A percentile compares a stretch with the other conserved stretches of the same genome.
phyloP scores from a whole-genome alignment of 1,140 invertebrate species.

The Drosophila baimaii region DNA sequence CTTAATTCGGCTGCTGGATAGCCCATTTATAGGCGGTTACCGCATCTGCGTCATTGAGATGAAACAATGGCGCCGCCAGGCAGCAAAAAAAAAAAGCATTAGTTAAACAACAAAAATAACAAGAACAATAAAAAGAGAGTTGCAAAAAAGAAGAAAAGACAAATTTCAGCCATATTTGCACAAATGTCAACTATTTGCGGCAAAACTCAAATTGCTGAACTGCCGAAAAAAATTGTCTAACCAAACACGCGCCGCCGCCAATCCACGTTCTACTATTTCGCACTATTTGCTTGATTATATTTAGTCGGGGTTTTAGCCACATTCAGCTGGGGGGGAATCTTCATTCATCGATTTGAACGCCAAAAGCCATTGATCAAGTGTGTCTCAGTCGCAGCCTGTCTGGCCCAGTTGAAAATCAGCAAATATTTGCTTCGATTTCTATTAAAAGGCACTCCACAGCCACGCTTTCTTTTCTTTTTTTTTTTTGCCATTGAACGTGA shows the following conservation, averaged over 20 bases:
- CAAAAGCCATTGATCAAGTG: slow-evolving; percentile 17
- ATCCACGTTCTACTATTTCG: too few relatives aligned
- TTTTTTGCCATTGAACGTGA: slow-evolving; percentile 22
- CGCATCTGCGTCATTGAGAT: slow-evolving; percentile 38
- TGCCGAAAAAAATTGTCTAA: neutral
- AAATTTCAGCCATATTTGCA: slow-evolving; percentile 15
- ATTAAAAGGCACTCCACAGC: neutral
- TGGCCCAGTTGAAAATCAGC: neutral
- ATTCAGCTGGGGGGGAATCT: slow-evolving; percentile 21
- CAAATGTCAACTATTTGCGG: slow-evolving; percentile 24
- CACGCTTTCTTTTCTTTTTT: neutral
- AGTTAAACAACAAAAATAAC: neutral
- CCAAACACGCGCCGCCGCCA: neutral
- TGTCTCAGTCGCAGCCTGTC: neutral
- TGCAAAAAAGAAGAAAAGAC: neutral
- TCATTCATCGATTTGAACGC: slow-evolving; percentile 24
- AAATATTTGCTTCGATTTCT: slow-evolving; percentile 2
- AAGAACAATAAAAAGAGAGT: neutral
- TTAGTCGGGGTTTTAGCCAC: neutral
- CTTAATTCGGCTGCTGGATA: neutral
- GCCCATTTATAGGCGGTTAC: slow-evolving; percentile 31
- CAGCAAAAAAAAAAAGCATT: neutral
- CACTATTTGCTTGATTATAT: neutral
- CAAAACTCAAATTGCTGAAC: slow-evolving; percentile 1
- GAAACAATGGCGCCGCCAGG: slow-evolving; percentile 3